These are phyloP conservation scores for Scomber scombrus DNA, from an alignment of 2,113 vertebrate genomes.

Conservation along the genomic window DNA sequence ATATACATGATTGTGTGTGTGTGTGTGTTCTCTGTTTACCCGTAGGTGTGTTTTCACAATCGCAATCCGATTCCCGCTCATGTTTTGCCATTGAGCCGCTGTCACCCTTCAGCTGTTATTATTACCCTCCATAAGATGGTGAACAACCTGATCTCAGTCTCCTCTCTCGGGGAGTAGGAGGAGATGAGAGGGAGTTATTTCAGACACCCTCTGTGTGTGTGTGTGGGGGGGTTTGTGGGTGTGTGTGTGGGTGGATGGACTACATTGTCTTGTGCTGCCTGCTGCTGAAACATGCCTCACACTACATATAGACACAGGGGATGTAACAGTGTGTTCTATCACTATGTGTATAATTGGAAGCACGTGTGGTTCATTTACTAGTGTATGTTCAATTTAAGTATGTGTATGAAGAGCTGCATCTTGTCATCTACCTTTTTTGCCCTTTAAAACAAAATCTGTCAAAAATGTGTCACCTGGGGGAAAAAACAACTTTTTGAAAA, in stretches of 20 bases:
- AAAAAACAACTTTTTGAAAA: too few species aligned
- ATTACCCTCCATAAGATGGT: slow-evolving; percentile 28
- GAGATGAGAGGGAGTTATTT: slow-evolving; percentile 64
- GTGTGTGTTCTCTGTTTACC: not conserved
- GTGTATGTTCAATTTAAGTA: not conserved
- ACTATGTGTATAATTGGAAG: not conserved
- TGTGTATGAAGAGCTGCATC: not conserved
- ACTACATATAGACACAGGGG: not conserved
- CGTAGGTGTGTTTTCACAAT: not conserved
- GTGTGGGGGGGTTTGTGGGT: not conserved
- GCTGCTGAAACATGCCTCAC: slow-evolving; percentile 9
- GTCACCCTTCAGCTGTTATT: slow-evolving; percentile 34
- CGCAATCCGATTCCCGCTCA: not conserved
- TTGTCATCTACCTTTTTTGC: not conserved
- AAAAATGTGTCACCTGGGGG: too few species aligned
- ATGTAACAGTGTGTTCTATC: not conserved
- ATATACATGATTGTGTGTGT: not conserved
- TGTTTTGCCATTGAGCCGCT: not conserved
- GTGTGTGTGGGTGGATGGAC: slow-evolving; percentile 15
- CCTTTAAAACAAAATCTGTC: not conserved
- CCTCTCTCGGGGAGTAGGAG: slow-evolving; percentile 38
- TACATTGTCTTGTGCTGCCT: slow-evolving; percentile 35
- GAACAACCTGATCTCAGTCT: slow-evolving; percentile 36
- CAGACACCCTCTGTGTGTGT: slow-evolving; percentile 16
- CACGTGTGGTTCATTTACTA: not conserved